phyloP scores from a whole-genome alignment of 2,113 vertebrate genomes.

The Oophaga pumilio region DNA sequence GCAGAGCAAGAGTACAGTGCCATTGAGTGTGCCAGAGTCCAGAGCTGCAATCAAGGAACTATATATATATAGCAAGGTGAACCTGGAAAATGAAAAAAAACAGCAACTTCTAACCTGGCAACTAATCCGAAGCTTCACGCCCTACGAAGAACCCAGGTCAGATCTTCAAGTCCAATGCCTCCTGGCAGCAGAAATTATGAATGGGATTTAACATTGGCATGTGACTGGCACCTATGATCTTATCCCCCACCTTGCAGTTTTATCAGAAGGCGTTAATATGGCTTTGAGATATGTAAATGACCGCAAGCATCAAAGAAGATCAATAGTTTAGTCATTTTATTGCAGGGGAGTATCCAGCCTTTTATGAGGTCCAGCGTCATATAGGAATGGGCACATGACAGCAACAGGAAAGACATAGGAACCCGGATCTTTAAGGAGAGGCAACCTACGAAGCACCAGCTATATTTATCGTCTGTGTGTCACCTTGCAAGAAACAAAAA shows the following conservation, averaged over 20 bases:
- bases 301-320: constrained; percentile 76
- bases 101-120: neutral
- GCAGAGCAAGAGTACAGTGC: constrained; percentile 71
- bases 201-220: constrained; percentile 71
- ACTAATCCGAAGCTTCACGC: constrained; percentile 61
- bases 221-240: constrained; percentile 67
- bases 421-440: constrained; percentile 66
- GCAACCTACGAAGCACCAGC: constrained; percentile 57
- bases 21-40: constrained; percentile 68
- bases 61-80: constrained; percentile 60
- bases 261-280: constrained; percentile 65
- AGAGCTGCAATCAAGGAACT: constrained; percentile 61
- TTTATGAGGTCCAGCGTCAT: constrained; percentile 77
- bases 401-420: constrained; percentile 60
- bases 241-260: constrained; percentile 54
- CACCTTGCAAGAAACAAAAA: constrained; percentile 57
- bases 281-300: constrained; percentile 60
- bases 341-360: constrained; percentile 73
- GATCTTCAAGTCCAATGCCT: constrained; percentile 69
- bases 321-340: constrained; percentile 83
- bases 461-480: neutral
- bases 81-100: constrained; percentile 37
- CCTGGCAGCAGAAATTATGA: constrained; percentile 61
- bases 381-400: constrained; percentile 69
- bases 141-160: constrained; percentile 63